Evolutionary conservation across 1,140 invertebrate genomes (phyloP), one percentile per base, ranked within the genome.

Genomic region (Lordiphosa stackelbergi): DNA sequence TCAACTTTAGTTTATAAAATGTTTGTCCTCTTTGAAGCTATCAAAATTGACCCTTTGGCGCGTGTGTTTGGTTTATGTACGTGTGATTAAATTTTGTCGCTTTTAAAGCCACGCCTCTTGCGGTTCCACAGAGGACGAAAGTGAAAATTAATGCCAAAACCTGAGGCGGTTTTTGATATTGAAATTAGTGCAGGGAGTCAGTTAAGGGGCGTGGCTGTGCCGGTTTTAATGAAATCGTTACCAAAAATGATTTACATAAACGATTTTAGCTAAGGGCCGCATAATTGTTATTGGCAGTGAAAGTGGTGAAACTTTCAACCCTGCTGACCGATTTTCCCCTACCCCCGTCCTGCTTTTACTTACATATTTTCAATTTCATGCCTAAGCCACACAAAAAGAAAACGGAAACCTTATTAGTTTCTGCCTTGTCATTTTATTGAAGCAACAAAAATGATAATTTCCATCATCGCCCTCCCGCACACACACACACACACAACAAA

Each of bases 391-490:
- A 11, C 6, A 16, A 8, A 37, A 24, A 28, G 42, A 43, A 59
- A 64, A 37, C 35, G 42, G 45, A 48, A 53, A 51, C 58, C 53
- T 68, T 75, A 81, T 81, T 78, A 83, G 75, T 75, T 81, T 83
- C 66, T 56, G 75, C 58, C 68, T 73, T 79, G 75, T 75, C 77
- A 79, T 83, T 81, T 83, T 64, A 83, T 83, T 83, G 77, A 83
- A 72, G 77, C 66, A 83, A 83, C 77, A 75, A 56, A 81, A 81
- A 81, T 81, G 71, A 81, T 83, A 81, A 81, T 83, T 81, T 72
- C 31, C 51, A 59, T 83, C 75, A 72, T 83, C 69, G 83, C 59
- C 56, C 69, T 55, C 31, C 56, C 46, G 47, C 51, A 41, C 62
- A 63, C 59, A 53, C 64, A 53, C 41, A 11, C 45, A 40, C 51